Base-by-base conservation (phyloP, 2,888 invertebrate genomes). In the Hartigia nigra region DNA sequence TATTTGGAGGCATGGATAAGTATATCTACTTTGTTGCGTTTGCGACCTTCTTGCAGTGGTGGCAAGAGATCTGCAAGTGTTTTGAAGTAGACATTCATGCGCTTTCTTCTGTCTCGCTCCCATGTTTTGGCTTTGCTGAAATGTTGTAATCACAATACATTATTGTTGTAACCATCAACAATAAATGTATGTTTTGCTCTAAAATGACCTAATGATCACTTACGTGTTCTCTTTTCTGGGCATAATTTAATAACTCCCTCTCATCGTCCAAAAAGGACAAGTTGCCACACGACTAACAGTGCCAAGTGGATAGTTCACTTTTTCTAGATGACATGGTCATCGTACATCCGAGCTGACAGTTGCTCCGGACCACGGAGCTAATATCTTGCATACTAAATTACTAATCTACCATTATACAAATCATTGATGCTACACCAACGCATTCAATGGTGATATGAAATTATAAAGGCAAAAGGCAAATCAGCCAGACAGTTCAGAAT, bases 81-180 rank as follows among this genome's bases (percentile, higher is more conserved):
- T 81, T 91, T 90, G 90, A 94, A 94, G 74, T 92, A 92, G 23
- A 92, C 90, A 86, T 95, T 95, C 88, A 95, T 93, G 89, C 95
- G 94, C 85, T 94, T 93, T 86, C 95, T 92, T 87, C 95, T 92
- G 87, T 94, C 94, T 87, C 94, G 93, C 92, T 95, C 95, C 95
- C 95, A 95, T 92, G 94, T 94, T 87, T 94, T 93, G 83, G 94
- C 94, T 87, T 94, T 94, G 88, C 94, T 95, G 87, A 77, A 92
- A 91, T 23, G 55, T 55, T 55, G 14, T 23, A 55, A 23, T 55
- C 23, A 55, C 55, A 55, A 72, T 12, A 12, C 72, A 31, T 72
- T 23, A 72, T 35, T 72, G 14, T 72, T 72, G 12, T 72, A 34
- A 31, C 14, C 31, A 23, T 72, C 31, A 72, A 72, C 35, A 14